Evolutionary conservation across 2,797 vertebrate genomes (phyloP).

Genomic region (Enteromius unitaeniatus): DNA sequence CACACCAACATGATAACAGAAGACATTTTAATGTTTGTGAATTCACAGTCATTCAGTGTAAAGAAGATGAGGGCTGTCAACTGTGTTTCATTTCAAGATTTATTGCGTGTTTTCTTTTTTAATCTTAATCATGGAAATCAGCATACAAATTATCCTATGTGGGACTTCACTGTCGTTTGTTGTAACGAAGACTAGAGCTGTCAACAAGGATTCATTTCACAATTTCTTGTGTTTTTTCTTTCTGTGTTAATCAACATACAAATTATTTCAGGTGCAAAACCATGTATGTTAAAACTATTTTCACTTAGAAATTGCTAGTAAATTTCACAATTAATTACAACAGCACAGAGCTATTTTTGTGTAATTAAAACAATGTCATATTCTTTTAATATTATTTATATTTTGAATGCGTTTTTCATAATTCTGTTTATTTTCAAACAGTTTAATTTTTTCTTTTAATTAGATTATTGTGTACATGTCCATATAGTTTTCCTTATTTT

Average conservation of each 20-base stretch:
- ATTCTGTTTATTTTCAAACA: not conserved
- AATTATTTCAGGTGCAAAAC: not conserved
- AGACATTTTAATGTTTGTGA: not conserved
- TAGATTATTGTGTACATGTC: not conserved
- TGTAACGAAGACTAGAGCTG: too few relatives aligned
- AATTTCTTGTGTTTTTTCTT: not conserved
- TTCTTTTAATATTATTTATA: not conserved
- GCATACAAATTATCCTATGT: not conserved
- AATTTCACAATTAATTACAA: not conserved
- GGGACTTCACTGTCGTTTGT: not conserved
- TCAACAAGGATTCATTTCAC: too few relatives aligned
- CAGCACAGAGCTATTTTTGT: not conserved
- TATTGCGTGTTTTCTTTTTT: not conserved
- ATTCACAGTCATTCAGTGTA: not conserved
- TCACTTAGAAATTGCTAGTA: not conserved
- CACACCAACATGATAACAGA: conserved; percentile 22
- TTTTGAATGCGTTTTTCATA: too few relatives aligned
- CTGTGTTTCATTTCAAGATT: not conserved
- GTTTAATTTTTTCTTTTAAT: not conserved
- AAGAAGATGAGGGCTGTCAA: not conserved
- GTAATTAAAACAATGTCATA: not conserved
- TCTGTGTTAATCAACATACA: not conserved
- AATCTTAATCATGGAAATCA: not conserved
- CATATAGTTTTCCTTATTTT: not conserved
- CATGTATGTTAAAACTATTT: not conserved